Conservation (phyloP, 2,797 vertebrate species). For the Anomalospiza imberbis region DNA sequence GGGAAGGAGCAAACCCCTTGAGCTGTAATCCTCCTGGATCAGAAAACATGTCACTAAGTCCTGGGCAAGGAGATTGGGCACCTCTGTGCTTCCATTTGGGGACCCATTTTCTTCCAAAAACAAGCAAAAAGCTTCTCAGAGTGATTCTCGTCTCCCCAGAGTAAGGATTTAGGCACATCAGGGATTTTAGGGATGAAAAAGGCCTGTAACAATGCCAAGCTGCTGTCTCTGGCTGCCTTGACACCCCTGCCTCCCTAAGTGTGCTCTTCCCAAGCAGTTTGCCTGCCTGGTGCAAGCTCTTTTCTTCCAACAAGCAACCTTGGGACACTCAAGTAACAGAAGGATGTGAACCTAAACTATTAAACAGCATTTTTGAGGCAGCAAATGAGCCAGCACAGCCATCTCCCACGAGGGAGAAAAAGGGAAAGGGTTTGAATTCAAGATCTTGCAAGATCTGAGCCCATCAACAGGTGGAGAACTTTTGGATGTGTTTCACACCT, state of each 20-base stretch:
- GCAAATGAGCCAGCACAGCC: background rate
- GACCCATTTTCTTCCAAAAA: background rate
- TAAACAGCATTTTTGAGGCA: background rate
- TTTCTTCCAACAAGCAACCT: background rate
- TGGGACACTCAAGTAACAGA: background rate
- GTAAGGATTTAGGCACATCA: background rate
- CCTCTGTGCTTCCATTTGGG: background rate
- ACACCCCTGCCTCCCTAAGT: background rate
- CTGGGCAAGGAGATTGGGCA: background rate
- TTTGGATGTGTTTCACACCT: background rate
- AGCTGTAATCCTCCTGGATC: background rate
- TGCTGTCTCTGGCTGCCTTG: background rate
- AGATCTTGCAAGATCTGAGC: background rate
- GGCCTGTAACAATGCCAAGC: background rate
- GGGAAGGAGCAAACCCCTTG: background rate
- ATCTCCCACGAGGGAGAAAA: fast-evolving
- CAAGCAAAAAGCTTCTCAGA: background rate
- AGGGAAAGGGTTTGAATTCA: background rate
- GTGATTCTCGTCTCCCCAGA: background rate
- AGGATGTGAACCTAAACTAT: background rate
- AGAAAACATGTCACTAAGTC: background rate
- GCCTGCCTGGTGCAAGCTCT: background rate
- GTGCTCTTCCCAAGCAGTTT: background rate
- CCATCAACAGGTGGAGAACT: background rate
- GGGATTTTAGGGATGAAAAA: background rate